Base-by-base conservation (phyloP, 2,797 vertebrate species). In the Acanthurus leucopareius region DNA sequence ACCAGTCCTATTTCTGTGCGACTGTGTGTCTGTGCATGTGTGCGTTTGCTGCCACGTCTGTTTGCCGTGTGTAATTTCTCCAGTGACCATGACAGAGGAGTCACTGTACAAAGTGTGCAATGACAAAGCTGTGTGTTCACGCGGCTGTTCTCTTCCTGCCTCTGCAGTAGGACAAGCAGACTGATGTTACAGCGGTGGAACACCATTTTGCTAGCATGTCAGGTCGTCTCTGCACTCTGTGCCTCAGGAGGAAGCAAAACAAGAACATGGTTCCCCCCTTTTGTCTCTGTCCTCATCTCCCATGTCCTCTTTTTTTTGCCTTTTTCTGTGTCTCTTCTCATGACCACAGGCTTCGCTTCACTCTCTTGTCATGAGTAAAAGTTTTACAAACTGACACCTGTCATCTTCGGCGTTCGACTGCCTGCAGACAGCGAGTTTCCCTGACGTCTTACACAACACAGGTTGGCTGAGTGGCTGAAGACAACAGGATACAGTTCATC, bases 161-260 rank as follows among this genome's bases (percentile, higher is more conserved):
- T 64, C 77, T 47, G 71, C 86, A 79, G 73, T 20, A 77, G 86
- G 88, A 90, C 86, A 81, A 83, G 86, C 86, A 89, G 86, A 93
- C 61, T 77, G 89, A 92, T 88, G 88, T 85, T 62, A 20, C 64
- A 49, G 85, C 54, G 6, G 66, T 14, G 52, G 15, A 82, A 77
- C 52, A 28, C 83, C 75, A 61, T 83, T 86, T 82, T 6, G 47
- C 83, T 35, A 71, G 73, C 76, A 65, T 77, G 88, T 73, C 84
- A 76, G 84, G 86, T 90, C 88, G 86, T 83, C 71, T 72, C 64
- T 79, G 63, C 51, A 71, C 60, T 32, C 32, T 56, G 68, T 20
- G 83, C 83, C 85, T 78, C 82, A 25, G 77, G 89, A 87, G 77
- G 75, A 62, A 83, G 54, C 32, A n/a, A 52, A 48, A 73, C 60